A percentile compares a stretch with the other conserved stretches of the same genome.
These are phyloP conservation scores for Nycticorax nycticorax DNA, from an alignment of 2,113 vertebrate genomes.

Conservation along the genomic window DNA sequence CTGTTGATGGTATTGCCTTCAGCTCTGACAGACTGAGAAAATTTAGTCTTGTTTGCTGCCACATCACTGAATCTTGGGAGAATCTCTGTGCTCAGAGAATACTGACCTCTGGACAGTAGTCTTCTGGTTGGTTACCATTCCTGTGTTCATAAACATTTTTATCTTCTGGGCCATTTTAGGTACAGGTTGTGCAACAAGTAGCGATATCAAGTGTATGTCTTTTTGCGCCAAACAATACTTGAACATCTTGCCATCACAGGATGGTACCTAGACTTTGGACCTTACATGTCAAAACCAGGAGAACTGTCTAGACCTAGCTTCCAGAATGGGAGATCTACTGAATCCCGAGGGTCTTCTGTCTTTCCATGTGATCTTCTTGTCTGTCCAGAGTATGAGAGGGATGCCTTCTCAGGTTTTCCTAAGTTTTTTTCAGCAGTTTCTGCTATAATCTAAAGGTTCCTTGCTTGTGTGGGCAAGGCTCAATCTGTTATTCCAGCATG, in stretches of 20 bases:
- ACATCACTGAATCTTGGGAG: neutral
- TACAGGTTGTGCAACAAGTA: neutral
- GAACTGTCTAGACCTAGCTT: neutral
- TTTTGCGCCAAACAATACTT: neutral
- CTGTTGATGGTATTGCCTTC: neutral
- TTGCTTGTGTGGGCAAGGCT: neutral
- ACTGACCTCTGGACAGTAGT: neutral
- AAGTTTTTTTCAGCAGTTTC: neutral
- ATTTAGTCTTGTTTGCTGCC: neutral
- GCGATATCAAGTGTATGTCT: neutral
- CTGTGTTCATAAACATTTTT: neutral
- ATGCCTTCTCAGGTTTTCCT: neutral
- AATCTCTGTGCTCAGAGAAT: neutral
- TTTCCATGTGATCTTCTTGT: neutral
- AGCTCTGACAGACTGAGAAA: neutral
- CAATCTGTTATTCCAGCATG: neutral
- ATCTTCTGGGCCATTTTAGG: neutral
- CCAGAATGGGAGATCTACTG: neutral
- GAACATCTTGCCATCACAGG: neutral
- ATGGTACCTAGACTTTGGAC: neutral
- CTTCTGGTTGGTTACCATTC: neutral
- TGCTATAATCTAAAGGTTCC: neutral
- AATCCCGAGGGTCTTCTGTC: neutral
- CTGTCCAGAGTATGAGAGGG: neutral
- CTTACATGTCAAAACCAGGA: neutral